Evolutionary conservation across 2,113 vertebrate species (phyloP).

Genomic region (Meriones unguiculatus): DNA sequence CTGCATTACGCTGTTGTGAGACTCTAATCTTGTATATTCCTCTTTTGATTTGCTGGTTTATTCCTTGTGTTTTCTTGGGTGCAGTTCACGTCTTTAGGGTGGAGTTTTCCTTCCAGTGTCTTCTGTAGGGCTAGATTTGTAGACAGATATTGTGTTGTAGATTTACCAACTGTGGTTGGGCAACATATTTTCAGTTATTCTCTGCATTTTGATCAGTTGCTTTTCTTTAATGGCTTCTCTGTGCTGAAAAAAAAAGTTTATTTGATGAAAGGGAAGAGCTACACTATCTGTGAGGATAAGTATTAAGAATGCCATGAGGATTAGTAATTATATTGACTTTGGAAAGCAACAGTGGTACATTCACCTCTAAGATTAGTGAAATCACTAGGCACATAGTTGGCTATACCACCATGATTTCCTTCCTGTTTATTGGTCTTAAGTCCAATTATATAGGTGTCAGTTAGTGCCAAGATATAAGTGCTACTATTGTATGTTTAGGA

Average conservation of each 20-base stretch:
- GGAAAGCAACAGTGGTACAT: neutral
- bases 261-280: neutral
- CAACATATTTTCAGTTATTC: neutral
- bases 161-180: neutral
- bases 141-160: neutral
- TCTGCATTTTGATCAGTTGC: neutral
- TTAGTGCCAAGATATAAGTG: neutral
- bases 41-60: neutral
- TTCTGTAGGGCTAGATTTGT: neutral
- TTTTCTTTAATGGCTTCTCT: neutral
- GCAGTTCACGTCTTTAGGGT: neutral
- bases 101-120: neutral
- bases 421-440: neutral
- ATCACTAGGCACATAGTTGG: neutral
- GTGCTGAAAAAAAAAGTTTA: neutral
- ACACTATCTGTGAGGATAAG: neutral
- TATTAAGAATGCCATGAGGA: neutral
- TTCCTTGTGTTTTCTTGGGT: neutral
- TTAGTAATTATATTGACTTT: no score
- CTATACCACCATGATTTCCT: neutral
- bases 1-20: no score
- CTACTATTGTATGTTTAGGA: neutral
- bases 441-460: neutral
- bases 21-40: no score
- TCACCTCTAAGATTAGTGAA: neutral